These are phyloP conservation scores for Oscheius myriophilus DNA, from an alignment of 2,888 invertebrate species.

Conservation along the genomic window DNA sequence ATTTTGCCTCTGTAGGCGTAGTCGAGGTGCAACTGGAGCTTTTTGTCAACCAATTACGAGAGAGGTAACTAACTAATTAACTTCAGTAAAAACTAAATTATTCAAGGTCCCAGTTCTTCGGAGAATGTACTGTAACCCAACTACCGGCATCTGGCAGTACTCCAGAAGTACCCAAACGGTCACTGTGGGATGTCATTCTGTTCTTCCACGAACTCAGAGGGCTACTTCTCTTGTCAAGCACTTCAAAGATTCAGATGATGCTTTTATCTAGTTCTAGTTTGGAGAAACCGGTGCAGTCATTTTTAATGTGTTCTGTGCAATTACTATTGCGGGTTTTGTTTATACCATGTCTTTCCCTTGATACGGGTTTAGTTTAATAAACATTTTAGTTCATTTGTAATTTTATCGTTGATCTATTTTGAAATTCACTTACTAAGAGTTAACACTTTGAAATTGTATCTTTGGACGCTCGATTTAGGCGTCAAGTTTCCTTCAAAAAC, in stretches of 20 bases:
- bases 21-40: slow-evolving; percentile 58
- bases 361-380: too few relatives aligned
- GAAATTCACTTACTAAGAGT: too few relatives aligned
- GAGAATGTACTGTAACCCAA: slow-evolving; percentile 54
- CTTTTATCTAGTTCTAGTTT: not conserved
- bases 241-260: slow-evolving; percentile 16
- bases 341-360: too few relatives aligned
- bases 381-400: too few relatives aligned
- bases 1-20: slow-evolving; percentile 61
- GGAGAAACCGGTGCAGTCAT: not conserved
- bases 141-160: slow-evolving; percentile 49
- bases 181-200: slow-evolving; percentile 67
- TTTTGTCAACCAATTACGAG: slow-evolving; percentile 62
- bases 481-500: too few relatives aligned
- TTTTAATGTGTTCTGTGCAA: too few relatives aligned
- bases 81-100: slow-evolving; percentile 1
- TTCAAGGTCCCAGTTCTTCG: slow-evolving; percentile 55
- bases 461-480: too few relatives aligned
- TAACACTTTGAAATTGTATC: too few relatives aligned
- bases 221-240: slow-evolving; percentile 34
- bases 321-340: too few relatives aligned
- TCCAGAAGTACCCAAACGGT: slow-evolving; percentile 38
- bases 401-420: too few relatives aligned
- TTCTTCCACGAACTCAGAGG: slow-evolving; percentile 58
- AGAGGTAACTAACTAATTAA: slow-evolving; percentile 34